Percentiles rank a stretch among this genome's conserved stretches.
These are phyloP conservation scores for Callopanchax toddi DNA, from an alignment of 2,113 vertebrate species.

Conservation along the genomic window DNA sequence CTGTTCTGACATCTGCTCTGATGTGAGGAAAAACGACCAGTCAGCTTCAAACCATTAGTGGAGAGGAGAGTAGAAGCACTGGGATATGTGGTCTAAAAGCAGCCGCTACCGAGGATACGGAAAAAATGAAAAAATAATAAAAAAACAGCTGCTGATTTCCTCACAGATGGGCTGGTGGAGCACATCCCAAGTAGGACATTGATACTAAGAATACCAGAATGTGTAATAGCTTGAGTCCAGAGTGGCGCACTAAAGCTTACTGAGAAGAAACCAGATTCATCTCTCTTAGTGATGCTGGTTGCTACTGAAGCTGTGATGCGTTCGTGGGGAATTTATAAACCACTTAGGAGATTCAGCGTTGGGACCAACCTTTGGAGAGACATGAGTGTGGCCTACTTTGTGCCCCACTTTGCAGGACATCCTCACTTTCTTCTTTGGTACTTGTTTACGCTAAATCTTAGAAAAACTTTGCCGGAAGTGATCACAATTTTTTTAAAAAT, in stretches of 20 bases:
- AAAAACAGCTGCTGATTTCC: constrained; percentile 17
- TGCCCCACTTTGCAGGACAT: constrained; percentile 59
- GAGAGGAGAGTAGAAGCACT: constrained; percentile 9
- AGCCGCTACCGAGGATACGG: constrained; percentile 31
- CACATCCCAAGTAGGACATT: constrained; percentile 50
- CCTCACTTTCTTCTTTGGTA: constrained; percentile 36
- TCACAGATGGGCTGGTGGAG: constrained; percentile 50
- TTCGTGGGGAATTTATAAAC: constrained; percentile 67
- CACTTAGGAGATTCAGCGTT: constrained; percentile 59
- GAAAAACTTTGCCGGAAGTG: constrained; percentile 18
- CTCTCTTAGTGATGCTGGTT: constrained; percentile 11
- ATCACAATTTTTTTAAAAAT: neutral
- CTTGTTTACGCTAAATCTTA: constrained; percentile 48
- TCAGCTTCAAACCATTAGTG: constrained; percentile 24
- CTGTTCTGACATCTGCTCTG: constrained; percentile 14
- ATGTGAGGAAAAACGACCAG: neutral
- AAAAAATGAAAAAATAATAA: constrained; percentile 5
- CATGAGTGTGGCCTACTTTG: constrained; percentile 65
- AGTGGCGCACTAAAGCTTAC: constrained; percentile 23
- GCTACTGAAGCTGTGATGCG: constrained; percentile 47
- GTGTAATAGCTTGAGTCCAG: constrained; percentile 10
- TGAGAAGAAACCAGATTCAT: constrained; percentile 31
- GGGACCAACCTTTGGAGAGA: constrained; percentile 63
- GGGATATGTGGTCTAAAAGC: constrained; percentile 18
- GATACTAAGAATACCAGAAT: constrained; percentile 61